phyloP scores from a whole-genome alignment of 1,140 invertebrate species.

The Diorhabda elongata region DNA sequence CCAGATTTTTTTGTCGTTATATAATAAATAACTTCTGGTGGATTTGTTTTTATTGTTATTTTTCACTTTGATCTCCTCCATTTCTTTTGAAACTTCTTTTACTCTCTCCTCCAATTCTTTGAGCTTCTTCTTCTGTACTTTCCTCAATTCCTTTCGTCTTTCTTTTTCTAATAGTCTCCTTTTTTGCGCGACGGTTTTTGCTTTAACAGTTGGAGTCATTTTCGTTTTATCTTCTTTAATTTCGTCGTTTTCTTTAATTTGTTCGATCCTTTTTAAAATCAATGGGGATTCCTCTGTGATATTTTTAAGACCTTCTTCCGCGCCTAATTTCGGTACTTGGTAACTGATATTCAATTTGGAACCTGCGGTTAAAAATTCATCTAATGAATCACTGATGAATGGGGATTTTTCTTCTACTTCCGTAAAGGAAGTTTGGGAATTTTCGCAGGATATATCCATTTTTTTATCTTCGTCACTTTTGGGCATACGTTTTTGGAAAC shows the following conservation, averaged over 20 bases:
- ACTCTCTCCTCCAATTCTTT: neutral
- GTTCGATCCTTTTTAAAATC: neutral
- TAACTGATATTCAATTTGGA: constrained; percentile 41
- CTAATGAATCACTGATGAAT: constrained; percentile 37
- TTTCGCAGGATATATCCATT: neutral
- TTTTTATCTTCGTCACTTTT: constrained; percentile 4
- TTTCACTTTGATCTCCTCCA: constrained; percentile 7
- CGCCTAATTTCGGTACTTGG: constrained; percentile 37
- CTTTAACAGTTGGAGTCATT: constrained; percentile 36
- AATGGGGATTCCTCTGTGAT: constrained; percentile 22
- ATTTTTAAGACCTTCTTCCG: constrained; percentile 34
- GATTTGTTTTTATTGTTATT: constrained; percentile 5
- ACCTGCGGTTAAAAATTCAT: constrained; percentile 37
- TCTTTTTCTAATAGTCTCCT: constrained; percentile 37
- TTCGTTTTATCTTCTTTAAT: constrained; percentile 20
- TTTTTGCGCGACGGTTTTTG: constrained; percentile 45
- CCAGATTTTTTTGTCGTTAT: constrained; percentile 33
- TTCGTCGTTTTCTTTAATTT: constrained; percentile 14
- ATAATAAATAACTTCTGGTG: constrained; percentile 32
- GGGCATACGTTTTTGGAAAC: too few species aligned
- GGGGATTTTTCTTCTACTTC: constrained; percentile 31
- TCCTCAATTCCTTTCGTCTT: constrained; percentile 23
- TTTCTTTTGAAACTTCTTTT: neutral
- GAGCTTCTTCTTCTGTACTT: constrained; percentile 16
- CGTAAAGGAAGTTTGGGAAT: constrained; percentile 3